Percentiles rank a stretch among this genome's conserved stretches.
These are phyloP conservation scores for Zygothrica quintamaculata DNA, from an alignment of 2,888 invertebrate genomes.

Conservation along the genomic window DNA sequence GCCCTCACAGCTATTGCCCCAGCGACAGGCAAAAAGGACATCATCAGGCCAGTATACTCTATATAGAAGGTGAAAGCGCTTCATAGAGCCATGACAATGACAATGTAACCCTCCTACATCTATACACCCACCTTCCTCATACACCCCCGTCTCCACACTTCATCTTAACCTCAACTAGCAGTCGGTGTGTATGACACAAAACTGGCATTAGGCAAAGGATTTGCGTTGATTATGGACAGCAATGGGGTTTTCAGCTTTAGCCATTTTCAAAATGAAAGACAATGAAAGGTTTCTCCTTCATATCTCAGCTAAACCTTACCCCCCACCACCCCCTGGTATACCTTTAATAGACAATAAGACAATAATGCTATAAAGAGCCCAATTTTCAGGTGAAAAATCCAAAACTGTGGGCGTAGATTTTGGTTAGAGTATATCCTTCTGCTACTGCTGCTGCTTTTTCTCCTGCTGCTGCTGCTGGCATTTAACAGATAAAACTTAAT, in stretches of 20 bases:
- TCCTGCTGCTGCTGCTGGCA: slow-evolving; percentile 21
- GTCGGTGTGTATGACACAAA: slow-evolving; percentile 70
- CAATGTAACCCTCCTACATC: slow-evolving; percentile 51
- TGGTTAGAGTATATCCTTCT: slow-evolving; percentile 9
- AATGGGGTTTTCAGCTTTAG: slow-evolving; percentile 70
- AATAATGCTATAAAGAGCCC: slow-evolving; percentile 75
- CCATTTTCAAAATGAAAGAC: slow-evolving; percentile 79
- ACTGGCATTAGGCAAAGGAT: slow-evolving; percentile 78
- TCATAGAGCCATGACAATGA: slow-evolving; percentile 74
- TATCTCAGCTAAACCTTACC: slow-evolving; percentile 11
- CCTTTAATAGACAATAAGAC: slow-evolving; percentile 57
- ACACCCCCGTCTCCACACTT: neutral
- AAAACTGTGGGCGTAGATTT: slow-evolving; percentile 18
- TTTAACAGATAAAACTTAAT: slow-evolving; percentile 62
- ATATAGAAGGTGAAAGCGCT: slow-evolving; percentile 73
- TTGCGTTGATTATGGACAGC: slow-evolving; percentile 80
- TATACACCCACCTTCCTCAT: neutral
- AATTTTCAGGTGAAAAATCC: slow-evolving; percentile 55
- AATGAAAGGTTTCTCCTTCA: slow-evolving; percentile 68
- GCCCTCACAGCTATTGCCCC: slow-evolving; percentile 34
- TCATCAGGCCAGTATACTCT: slow-evolving; percentile 56
- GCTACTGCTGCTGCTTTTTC: too few relatives aligned
- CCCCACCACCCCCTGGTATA: neutral
- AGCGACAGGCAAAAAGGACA: slow-evolving; percentile 53
- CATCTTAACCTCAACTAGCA: slow-evolving; percentile 6